Evolutionary conservation across 1,140 invertebrate genomes (phyloP).

Genomic region (Atta cephalotes): DNA sequence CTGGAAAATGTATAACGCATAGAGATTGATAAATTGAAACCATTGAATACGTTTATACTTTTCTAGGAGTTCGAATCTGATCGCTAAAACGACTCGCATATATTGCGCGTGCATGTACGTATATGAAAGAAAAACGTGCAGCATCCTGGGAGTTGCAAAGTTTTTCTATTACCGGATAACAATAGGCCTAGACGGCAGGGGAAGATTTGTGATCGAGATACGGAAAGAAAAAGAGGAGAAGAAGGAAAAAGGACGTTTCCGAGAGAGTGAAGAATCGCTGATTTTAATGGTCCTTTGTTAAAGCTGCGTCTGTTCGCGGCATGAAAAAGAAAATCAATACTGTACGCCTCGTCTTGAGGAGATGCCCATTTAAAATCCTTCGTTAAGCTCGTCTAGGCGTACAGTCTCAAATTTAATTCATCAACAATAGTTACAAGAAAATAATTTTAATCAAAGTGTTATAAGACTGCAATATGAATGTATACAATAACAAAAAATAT

Average conservation of each 20-base stretch:
- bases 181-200: conserved; percentile 44
- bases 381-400: conserved; percentile 49
- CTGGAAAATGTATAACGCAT: neutral
- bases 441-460: neutral
- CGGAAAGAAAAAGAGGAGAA: conserved; percentile 47
- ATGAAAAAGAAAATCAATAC: conserved; percentile 74
- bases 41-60: neutral
- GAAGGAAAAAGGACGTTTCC: conserved; percentile 55
- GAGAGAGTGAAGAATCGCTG: conserved; percentile 67
- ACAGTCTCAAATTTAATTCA: conserved; percentile 25
- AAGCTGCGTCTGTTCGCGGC: conserved; percentile 58
- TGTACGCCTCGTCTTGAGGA: conserved; percentile 28
- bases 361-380: conserved; percentile 64
- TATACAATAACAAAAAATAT: too few relatives aligned
- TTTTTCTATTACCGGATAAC: conserved; percentile 72
- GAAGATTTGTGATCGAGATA: conserved; percentile 67
- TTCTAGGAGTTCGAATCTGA: conserved; percentile 29
- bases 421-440: conserved; percentile 10
- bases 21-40: conserved; percentile 33
- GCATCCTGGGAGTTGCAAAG: conserved; percentile 51
- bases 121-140: conserved; percentile 39
- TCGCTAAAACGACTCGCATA: neutral
- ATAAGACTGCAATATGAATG: too few relatives aligned
- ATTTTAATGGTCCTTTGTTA: conserved; percentile 76
- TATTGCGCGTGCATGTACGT: conserved; percentile 20